Conservation (phyloP, 2,113 vertebrate species). For the Anoura caudifer region DNA sequence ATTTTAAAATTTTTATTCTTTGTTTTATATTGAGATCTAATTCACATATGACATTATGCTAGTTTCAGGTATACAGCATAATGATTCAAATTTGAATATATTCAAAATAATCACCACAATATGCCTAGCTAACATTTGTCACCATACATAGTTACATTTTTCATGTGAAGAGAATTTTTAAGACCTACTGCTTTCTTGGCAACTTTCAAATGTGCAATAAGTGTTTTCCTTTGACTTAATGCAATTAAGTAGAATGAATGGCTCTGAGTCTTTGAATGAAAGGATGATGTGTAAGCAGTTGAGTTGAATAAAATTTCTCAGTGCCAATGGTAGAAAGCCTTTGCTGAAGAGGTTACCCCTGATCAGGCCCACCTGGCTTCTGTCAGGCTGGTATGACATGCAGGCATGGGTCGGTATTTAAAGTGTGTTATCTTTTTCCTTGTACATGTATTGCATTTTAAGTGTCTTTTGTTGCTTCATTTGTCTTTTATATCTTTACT, state of each 20-base stretch:
- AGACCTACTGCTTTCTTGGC: background rate
- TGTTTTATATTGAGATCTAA: background rate
- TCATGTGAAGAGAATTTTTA: background rate
- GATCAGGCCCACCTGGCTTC: background rate
- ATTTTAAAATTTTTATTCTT: background rate
- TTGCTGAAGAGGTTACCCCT: background rate
- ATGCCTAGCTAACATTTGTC: background rate
- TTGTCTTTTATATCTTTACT: background rate
- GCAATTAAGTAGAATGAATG: background rate
- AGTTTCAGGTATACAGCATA: background rate
- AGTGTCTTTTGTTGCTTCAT: background rate
- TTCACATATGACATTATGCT: background rate
- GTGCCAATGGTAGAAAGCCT: background rate
- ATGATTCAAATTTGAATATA: background rate
- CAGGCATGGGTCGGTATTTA: background rate
- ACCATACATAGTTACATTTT: background rate
- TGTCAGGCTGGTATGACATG: background rate
- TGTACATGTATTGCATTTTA: background rate
- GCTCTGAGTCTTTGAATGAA: background rate
- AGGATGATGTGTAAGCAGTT: background rate
- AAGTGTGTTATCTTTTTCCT: background rate
- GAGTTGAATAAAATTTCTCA: background rate
- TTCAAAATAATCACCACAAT: background rate
- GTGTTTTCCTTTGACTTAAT: background rate
- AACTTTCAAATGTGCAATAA: background rate